phyloP scores from a whole-genome alignment of 2,888 invertebrate genomes.

The Acronicta aceris region DNA sequence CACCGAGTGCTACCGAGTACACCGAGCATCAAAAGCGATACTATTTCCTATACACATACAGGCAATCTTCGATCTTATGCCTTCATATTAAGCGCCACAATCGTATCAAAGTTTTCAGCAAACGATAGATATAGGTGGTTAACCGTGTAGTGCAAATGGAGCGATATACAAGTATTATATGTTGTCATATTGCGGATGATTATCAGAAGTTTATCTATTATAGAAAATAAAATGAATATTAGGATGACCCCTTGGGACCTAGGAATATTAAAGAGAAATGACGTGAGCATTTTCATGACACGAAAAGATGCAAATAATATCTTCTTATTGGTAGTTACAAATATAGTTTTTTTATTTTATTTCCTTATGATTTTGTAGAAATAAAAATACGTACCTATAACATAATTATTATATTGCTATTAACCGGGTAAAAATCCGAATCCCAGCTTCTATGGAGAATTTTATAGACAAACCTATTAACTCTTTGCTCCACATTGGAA shows the following conservation, averaged over 20 bases:
- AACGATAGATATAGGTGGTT: conserved; percentile 39
- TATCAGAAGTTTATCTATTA: conserved; percentile 42
- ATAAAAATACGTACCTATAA: too few species aligned
- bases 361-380: too few species aligned
- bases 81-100: conserved; percentile 1
- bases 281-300: not conserved
- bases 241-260: not conserved
- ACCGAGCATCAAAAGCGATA: conserved; percentile 47
- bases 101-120: conserved; percentile 15
- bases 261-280: not conserved
- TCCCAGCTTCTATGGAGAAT: too few species aligned
- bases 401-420: too few species aligned
- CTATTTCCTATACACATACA: conserved; percentile 7
- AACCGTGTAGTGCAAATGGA: conserved; percentile 52
- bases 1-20: conserved; percentile 47
- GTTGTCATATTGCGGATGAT: conserved; percentile 21
- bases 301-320: not conserved
- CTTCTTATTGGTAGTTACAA: too few species aligned
- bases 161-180: conserved; percentile 43
- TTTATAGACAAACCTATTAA: too few species aligned
- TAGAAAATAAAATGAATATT: conserved; percentile 4
- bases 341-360: too few species aligned
- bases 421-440: too few species aligned
- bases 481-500: too few species aligned
- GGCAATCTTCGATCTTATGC: conserved; percentile 31